phyloP scores from a whole-genome alignment of 23 tunicate genomes.

The Corella eumyota region DNA sequence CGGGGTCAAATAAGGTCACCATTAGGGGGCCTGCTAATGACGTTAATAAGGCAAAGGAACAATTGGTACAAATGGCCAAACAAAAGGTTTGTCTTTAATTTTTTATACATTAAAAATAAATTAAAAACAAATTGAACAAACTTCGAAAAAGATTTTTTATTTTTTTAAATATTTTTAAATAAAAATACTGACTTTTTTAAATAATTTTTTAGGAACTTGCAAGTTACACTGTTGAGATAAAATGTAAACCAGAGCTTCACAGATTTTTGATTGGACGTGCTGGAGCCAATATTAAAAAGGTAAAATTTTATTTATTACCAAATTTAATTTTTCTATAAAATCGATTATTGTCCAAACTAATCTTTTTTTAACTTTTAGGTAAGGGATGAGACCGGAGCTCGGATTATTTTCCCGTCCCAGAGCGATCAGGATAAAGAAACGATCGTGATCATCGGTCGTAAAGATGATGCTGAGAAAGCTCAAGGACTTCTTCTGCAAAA shows the following conservation, averaged over 20 bases:
- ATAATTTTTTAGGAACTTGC: slow-evolving; percentile 36
- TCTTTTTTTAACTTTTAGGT: slow-evolving; percentile 35
- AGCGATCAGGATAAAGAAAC: slow-evolving; percentile 68
- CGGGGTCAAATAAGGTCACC: slow-evolving; percentile 79
- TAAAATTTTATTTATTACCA: neutral
- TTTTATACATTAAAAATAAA: neutral
- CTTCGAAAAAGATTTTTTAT: neutral
- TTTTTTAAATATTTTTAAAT: neutral
- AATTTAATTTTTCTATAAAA: neutral
- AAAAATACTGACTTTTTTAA: neutral
- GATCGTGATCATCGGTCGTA: slow-evolving; percentile 65
- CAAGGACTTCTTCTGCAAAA: slow-evolving; percentile 20
- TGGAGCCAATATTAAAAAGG: slow-evolving; percentile 47
- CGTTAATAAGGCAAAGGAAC: slow-evolving; percentile 65
- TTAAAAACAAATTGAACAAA: neutral
- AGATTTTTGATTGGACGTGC: slow-evolving; percentile 85
- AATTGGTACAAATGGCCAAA: slow-evolving; percentile 69
- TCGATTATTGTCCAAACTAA: no score
- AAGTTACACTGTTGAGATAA: slow-evolving; percentile 66
- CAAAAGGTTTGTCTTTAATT: slow-evolving; percentile 21
- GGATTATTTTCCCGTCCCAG: slow-evolving; percentile 66
- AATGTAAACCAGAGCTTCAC: slow-evolving; percentile 79
- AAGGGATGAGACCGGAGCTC: slow-evolving; percentile 89
- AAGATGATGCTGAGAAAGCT: slow-evolving; percentile 83
- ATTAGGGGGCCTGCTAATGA: slow-evolving; percentile 68